phyloP scores from a whole-genome alignment of 2,888 invertebrate species.

The Drosophila nigricruria region DNA sequence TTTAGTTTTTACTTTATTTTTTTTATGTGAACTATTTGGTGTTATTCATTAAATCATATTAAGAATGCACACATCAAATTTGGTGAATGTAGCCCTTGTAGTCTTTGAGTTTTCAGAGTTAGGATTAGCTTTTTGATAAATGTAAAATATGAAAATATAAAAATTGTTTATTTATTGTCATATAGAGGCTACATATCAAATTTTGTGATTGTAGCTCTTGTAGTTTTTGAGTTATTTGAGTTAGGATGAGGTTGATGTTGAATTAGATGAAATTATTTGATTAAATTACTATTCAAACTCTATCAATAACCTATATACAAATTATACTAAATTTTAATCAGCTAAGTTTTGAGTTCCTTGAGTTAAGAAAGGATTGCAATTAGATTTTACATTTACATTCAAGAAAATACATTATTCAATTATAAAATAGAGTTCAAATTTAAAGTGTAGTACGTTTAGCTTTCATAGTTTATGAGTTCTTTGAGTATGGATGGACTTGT shows the following conservation, averaged over 20 bases:
- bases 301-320: no score
- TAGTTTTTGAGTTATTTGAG: background rate
- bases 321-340: background rate
- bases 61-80: background rate
- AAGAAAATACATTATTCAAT: background rate
- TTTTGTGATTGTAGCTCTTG: background rate
- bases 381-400: no score
- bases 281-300: no score
- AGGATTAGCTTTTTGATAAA: background rate
- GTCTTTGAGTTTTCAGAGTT: background rate
- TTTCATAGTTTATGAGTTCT: background rate
- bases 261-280: no score
- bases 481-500: background rate
- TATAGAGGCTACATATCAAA: background rate
- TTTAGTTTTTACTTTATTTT: background rate
- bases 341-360: background rate
- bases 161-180: no score
- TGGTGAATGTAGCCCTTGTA: background rate
- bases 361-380: background rate
- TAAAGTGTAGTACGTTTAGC: background rate
- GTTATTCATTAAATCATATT: background rate
- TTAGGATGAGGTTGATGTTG: no score
- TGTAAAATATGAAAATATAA: background rate
- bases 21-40: background rate
- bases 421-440: background rate